Conservation (phyloP, 2,888 invertebrate genomes). For the Alloplasta piceator region DNA sequence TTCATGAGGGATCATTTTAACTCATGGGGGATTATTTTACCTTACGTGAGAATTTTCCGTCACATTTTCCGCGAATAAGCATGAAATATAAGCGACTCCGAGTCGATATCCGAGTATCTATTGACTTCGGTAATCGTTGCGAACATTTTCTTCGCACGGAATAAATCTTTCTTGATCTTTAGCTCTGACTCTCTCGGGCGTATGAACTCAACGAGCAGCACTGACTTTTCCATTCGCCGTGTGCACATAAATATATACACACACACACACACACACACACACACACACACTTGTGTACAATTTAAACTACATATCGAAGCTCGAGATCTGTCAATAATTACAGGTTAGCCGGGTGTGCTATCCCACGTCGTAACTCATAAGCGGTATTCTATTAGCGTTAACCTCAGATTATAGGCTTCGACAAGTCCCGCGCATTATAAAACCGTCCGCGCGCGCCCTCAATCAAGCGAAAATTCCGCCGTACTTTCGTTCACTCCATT, state of each 20-base stretch:
- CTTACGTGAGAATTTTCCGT: too few species aligned
- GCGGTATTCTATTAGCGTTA: slow-evolving; percentile 78
- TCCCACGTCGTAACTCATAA: slow-evolving; percentile 74
- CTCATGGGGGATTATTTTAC: too few species aligned
- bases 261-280: neutral
- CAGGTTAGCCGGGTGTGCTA: slow-evolving; percentile 66
- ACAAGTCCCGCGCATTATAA: slow-evolving; percentile 63
- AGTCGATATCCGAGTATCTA: neutral
- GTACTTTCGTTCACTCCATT: slow-evolving; percentile 1
- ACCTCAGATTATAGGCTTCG: slow-evolving; percentile 73
- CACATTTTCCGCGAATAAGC: too few species aligned
- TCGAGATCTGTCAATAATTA: slow-evolving; percentile 77
- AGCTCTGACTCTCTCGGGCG: slow-evolving; percentile 22
- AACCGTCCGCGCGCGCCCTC: slow-evolving; percentile 61
- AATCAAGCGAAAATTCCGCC: slow-evolving; percentile 48
- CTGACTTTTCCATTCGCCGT: too few species aligned
- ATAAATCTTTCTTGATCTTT: slow-evolving; percentile 60
- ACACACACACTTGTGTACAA: slow-evolving; percentile 33
- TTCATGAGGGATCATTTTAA: too few species aligned
- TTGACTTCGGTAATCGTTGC: slow-evolving; percentile 54
- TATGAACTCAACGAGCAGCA: neutral
- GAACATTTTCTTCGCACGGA: slow-evolving; percentile 56
- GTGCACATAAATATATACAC: too few species aligned
- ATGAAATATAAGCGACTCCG: too few species aligned
- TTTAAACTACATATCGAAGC: slow-evolving; percentile 65